phyloP scores from a whole-genome alignment of 2,113 vertebrate genomes.

The Cebus imitator region DNA sequence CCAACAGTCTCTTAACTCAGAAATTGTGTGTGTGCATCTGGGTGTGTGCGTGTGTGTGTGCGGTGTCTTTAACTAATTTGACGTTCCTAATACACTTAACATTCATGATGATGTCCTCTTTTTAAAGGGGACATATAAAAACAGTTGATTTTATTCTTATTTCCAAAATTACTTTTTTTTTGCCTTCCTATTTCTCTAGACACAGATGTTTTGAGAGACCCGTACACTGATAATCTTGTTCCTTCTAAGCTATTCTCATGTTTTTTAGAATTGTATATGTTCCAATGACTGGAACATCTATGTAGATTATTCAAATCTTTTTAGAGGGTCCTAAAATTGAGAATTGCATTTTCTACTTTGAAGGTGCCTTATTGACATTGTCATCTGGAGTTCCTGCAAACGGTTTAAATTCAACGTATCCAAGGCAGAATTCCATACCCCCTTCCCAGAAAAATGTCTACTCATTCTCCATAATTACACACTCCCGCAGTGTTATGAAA shows the following conservation, averaged over 20 bases:
- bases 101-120: not conserved
- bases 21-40: not conserved
- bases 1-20: not conserved
- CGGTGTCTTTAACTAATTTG: not conserved
- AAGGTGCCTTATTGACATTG: not conserved
- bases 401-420: not conserved
- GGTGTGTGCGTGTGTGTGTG: too few relatives aligned
- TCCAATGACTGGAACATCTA: not conserved
- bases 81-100: not conserved
- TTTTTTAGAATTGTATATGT: not conserved
- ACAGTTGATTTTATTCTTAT: not conserved
- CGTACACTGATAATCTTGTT: not conserved
- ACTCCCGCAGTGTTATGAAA: not conserved
- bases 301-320: not conserved
- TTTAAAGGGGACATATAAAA: not conserved
- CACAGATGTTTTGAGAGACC: not conserved
- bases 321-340: not conserved
- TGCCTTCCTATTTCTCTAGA: not conserved
- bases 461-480: not conserved
- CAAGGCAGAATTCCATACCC: not conserved
- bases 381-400: not conserved
- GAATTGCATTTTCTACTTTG: not conserved
- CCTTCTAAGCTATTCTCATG: not conserved
- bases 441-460: not conserved
- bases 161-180: not conserved